Evolutionary conservation across 2,113 vertebrate genomes (phyloP).

Genomic region (Malurus melanocephalus): DNA sequence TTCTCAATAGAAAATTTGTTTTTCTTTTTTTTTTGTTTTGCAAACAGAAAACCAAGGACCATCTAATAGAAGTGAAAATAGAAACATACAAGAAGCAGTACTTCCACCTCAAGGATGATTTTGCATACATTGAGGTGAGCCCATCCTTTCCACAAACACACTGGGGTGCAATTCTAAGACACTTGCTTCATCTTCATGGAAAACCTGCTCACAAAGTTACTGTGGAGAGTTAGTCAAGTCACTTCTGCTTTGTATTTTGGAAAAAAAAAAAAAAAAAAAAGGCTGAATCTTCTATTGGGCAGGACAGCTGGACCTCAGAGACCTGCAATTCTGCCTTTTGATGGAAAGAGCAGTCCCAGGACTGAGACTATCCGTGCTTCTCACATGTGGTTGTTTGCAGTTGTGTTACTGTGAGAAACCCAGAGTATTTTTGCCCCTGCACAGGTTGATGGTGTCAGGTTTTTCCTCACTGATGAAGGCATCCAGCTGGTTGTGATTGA

Average conservation of each 20-base stretch:
- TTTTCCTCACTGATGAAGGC: constrained; percentile 84
- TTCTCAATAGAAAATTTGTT: neutral
- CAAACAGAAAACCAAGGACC: constrained; percentile 79
- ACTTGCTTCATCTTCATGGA: neutral
- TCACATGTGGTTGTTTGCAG: neutral
- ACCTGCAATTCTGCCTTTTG: neutral
- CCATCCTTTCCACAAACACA: neutral
- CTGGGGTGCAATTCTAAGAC: neutral
- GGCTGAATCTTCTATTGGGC: neutral
- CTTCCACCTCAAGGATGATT: constrained; percentile 90
- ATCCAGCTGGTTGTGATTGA: constrained; percentile 86
- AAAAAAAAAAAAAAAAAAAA: too few relatives aligned
- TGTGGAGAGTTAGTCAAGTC: rapidly evolving
- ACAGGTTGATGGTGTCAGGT: constrained; percentile 85
- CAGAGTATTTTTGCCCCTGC: neutral
- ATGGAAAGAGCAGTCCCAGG: rapidly evolving
- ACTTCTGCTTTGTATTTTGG: neutral
- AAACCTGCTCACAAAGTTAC: neutral
- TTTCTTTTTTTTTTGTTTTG: neutral
- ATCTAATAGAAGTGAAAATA: constrained; percentile 87
- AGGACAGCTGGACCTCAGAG: neutral
- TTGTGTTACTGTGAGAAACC: neutral
- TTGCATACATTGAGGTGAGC: constrained; percentile 84
- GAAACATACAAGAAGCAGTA: constrained; percentile 87
- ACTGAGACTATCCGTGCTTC: neutral